phyloP scores from a whole-genome alignment of 1,140 invertebrate genomes.

The Pseudachorutes palmiensis region DNA sequence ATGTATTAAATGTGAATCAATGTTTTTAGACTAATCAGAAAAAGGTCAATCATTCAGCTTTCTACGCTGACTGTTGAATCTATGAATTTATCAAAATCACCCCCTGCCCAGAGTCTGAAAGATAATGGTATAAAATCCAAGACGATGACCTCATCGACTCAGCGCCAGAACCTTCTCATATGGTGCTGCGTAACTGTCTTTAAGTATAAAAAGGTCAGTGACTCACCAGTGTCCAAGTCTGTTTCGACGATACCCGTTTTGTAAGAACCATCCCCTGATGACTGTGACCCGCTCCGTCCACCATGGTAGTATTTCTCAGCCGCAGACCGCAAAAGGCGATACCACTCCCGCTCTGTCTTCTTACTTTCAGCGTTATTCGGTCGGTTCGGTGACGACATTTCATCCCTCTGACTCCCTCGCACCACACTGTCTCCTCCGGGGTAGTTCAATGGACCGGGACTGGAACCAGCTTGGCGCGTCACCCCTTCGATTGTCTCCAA shows the following conservation, averaged over 20 bases:
- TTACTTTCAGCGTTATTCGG: not conserved
- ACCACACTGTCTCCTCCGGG: not conserved
- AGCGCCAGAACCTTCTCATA: not conserved
- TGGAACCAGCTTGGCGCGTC: conserved; percentile 10
- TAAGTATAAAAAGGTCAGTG: conserved; percentile 5
- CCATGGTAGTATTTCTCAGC: conserved; percentile 36
- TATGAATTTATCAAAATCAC: no score
- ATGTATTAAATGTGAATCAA: no score
- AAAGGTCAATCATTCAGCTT: no score
- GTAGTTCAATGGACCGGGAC: not conserved
- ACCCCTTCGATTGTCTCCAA: conserved; percentile 33
- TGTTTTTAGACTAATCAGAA: no score
- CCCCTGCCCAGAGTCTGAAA: no score
- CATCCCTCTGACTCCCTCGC: no score
- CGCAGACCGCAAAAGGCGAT: conserved; percentile 33
- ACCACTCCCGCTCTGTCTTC: conserved; percentile 37
- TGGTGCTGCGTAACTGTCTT: conserved; percentile 4
- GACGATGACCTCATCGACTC: not conserved
- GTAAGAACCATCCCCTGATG: not conserved
- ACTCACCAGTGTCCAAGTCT: conserved; percentile 37
- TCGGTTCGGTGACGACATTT: no score
- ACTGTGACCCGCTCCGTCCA: conserved; percentile 11
- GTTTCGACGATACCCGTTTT: conserved; percentile 37
- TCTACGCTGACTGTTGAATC: no score
- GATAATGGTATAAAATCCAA: no score